phyloP scores from a whole-genome alignment of 2,888 invertebrate genomes.

The Cacoxenus indagator region DNA sequence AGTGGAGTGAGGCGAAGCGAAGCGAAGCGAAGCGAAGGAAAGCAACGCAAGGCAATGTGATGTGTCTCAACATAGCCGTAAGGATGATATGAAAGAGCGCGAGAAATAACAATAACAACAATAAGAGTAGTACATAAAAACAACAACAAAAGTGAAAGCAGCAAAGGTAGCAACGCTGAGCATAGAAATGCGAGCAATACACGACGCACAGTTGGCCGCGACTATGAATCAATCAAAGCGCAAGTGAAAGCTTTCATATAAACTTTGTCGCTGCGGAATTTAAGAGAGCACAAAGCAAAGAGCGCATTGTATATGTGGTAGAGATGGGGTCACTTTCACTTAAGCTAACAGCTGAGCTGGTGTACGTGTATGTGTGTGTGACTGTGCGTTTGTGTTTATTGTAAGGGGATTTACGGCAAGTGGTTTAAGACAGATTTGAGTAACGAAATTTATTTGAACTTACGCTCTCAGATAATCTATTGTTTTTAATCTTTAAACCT shows the following conservation, averaged over 20 bases:
- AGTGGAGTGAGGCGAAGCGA: not conserved
- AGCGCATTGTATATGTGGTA: not conserved
- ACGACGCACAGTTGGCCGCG: constrained; percentile 30
- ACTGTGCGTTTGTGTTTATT: no score
- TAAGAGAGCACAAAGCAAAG: not conserved
- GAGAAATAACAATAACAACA: not conserved
- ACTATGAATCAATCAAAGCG: constrained; percentile 42
- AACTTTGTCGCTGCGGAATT: not conserved
- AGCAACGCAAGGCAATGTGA: not conserved
- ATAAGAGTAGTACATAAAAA: not conserved
- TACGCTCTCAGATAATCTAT: no score
- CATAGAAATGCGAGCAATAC: constrained; percentile 21
- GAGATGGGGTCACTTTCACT: not conserved
- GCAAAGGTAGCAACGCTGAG: not conserved
- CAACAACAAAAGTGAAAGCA: not conserved
- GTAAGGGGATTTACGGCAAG: no score
- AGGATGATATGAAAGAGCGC: constrained; percentile 11
- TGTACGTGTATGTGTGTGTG: no score
- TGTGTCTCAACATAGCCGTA: not conserved
- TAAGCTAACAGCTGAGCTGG: no score
- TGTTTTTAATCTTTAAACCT: no score
- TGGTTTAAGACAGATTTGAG: no score
- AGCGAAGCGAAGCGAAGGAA: not conserved
- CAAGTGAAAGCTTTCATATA: not conserved
- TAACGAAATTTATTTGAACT: no score